Percentiles rank a stretch among this genome's conserved stretches.
These are phyloP conservation scores for Linurgus olivaceus DNA, from an alignment of 2,797 vertebrate species.

Conservation along the genomic window DNA sequence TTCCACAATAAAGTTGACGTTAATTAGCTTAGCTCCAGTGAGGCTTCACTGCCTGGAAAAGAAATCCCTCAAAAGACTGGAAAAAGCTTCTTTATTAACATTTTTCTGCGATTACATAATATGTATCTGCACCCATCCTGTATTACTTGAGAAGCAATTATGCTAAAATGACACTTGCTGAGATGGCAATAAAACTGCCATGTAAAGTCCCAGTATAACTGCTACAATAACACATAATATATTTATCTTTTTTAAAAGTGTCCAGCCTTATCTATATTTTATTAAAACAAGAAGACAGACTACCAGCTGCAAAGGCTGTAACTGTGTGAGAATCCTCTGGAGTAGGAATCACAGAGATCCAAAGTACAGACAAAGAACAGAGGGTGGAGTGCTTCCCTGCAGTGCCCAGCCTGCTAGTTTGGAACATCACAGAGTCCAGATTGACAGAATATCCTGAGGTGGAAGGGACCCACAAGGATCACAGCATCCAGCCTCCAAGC, in stretches of 20 bases:
- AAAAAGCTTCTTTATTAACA: neutral
- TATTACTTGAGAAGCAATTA: neutral
- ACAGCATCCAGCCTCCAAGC: neutral
- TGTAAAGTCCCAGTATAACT: neutral
- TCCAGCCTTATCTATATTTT: neutral
- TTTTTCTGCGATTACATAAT: neutral
- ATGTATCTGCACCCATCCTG: neutral
- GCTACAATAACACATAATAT: neutral
- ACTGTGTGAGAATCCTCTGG: neutral
- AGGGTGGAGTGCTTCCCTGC: neutral
- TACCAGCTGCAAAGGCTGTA: neutral
- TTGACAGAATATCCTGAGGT: no score
- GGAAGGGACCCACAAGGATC: neutral
- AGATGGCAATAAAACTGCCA: neutral
- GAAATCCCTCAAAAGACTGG: neutral
- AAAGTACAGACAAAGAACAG: neutral
- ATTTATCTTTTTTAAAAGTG: neutral
- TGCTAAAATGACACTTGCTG: neutral
- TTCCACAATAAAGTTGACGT: constrained; percentile 8
- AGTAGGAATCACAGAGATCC: neutral
- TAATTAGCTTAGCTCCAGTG: neutral
- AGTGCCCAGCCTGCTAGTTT: neutral
- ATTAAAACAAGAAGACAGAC: neutral
- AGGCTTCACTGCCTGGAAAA: neutral
- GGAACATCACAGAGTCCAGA: neutral